Conservation (phyloP, 2,888 invertebrate genomes). For the Chrysolina haemoptera region DNA sequence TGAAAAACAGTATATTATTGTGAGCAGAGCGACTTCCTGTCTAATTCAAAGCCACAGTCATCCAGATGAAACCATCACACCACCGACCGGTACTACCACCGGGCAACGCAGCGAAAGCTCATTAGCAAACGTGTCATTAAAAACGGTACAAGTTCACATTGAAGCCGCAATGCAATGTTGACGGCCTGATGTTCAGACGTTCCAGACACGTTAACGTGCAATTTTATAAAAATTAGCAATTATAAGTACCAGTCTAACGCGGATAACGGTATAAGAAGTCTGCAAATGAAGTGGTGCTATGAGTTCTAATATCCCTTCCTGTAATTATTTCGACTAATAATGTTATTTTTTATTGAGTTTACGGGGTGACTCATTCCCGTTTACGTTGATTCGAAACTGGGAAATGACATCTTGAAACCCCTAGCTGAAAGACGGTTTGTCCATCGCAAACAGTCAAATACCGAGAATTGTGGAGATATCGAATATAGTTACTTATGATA, state of each 20-base stretch:
- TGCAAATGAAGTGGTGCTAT: background rate
- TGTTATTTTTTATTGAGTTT: background rate
- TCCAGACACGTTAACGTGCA: conserved; percentile 27
- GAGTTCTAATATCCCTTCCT: background rate
- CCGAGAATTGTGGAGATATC: too few species aligned
- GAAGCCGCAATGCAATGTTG: conserved; percentile 25
- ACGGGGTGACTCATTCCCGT: too few species aligned
- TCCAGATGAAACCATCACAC: background rate
- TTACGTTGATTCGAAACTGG: too few species aligned
- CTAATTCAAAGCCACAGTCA: too few species aligned
- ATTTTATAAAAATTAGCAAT: conserved; percentile 42
- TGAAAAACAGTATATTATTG: too few species aligned
- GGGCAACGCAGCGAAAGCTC: conserved; percentile 9
- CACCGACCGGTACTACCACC: background rate
- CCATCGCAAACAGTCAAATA: too few species aligned
- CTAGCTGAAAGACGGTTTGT: too few species aligned
- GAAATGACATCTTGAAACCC: too few species aligned
- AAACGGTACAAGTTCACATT: conserved; percentile 34
- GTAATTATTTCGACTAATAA: conserved; percentile 12
- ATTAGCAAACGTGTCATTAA: conserved; percentile 30
- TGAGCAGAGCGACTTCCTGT: too few species aligned
- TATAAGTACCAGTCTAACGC: conserved; percentile 36
- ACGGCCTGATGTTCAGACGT: conserved; percentile 27
- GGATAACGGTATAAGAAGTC: conserved; percentile 34
- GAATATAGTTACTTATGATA: too few species aligned